Evolutionary conservation across 2,888 invertebrate genomes (phyloP), one percentile per base, ranked within the genome.

Genomic region (Brachyopa scutellaris): DNA sequence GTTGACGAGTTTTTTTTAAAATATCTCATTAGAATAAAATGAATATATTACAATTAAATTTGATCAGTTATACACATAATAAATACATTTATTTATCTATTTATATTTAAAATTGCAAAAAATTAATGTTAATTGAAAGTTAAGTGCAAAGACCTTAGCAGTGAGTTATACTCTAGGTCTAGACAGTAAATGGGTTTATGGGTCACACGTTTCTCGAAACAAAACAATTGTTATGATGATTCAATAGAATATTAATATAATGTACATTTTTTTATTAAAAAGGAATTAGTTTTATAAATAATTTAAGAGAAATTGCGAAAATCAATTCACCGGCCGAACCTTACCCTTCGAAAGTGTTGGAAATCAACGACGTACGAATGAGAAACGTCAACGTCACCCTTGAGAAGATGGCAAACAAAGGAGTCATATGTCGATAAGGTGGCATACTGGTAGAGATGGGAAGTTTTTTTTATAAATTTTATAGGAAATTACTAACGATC

Each of bases 381-480:
- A 7, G 42, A 64, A 57, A 78, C 64, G 77, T 78, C 70, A 78
- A 78, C 77, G 77, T 78, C 77, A 78, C 69, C 31, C 42, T 21
- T 53, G 38, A 55, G 29, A 36, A 15, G 26, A 26, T 19, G 42
- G 51, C 59, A 49, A 21, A 38, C 31, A 15, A n/a, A 11, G 1
- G 1, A 13, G 23, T 9, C 11, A 33, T 5, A 13, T 45, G 61
- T 29, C 53, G 77, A 6, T 49, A 69, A 57, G 15, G 69, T 40
- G 5, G 69, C 23, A 40, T 77, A 47, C 55, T 3, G 4, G 26
- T 6, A 26, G 26, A 5, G 3, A 26, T 26, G 26, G 26, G 26
- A 5, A 26, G 3, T 26, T 3, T 26, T 26, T 26, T 26, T 26
- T 5, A 26, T 26, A 26, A 26, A 26, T 26, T 26, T 26, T 6